A percentile compares a stretch with the other conserved stretches of the same genome.
These are phyloP conservation scores for Sminthopsis crassicaudata DNA, from an alignment of 2,113 vertebrate genomes.

Conservation along the genomic window DNA sequence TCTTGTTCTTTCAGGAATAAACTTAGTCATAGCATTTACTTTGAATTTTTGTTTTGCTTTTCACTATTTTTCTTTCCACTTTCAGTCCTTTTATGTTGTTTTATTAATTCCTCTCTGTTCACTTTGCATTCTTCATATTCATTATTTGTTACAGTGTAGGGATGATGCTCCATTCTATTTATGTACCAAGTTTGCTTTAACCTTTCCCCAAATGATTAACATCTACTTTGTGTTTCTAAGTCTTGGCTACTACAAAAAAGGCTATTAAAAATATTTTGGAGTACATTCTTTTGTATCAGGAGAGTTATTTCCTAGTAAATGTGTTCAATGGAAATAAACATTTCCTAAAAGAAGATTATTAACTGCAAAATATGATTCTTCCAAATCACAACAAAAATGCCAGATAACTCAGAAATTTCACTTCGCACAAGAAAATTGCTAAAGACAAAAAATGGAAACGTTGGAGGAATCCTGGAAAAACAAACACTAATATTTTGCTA, in stretches of 20 bases:
- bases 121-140: background rate
- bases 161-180: background rate
- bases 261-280: background rate
- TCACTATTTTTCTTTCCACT: background rate
- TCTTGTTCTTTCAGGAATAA: background rate
- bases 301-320: background rate
- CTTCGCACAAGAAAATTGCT: background rate
- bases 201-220: background rate
- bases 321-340: background rate
- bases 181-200: background rate
- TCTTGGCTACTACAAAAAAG: background rate
- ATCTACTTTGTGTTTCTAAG: background rate
- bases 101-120: background rate
- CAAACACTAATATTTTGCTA: background rate
- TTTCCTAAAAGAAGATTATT: background rate
- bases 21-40: background rate
- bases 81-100: background rate
- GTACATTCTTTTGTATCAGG: background rate
- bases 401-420: background rate
- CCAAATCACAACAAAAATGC: background rate
- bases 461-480: background rate
- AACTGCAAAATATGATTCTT: background rate
- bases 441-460: background rate
- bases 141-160: background rate
- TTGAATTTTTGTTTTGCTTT: background rate